Evolutionary conservation across 2,888 invertebrate genomes (phyloP), one percentile per base, ranked within the genome.

Genomic region (Ametastegia equiseti): DNA sequence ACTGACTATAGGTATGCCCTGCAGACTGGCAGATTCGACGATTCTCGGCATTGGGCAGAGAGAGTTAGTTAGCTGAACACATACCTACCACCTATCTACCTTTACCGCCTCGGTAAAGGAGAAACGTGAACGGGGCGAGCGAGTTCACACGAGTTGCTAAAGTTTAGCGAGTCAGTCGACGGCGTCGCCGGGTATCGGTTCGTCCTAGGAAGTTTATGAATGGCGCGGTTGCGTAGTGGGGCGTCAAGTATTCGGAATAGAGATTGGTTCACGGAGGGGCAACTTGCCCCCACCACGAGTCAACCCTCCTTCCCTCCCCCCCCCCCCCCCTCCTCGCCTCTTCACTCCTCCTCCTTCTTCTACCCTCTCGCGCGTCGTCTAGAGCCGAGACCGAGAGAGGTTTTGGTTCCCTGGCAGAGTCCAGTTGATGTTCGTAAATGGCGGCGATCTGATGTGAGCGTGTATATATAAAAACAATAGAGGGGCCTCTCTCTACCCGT

Each of bases 391-490:
- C n/a, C n/a, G n/a, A n/a, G n/a, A n/a, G n/a, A n/a, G n/a, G n/a
- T n/a, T n/a, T n/a, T 47, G 71, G 71, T 73, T 73, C 80, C 83
- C 81, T 83, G 83, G 81, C 69, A 69, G 42, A 39, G n/a, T 67
- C 39, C 81, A 87, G 87, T 87, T 86, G 86, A 87, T 86, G 85
- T 86, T 87, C 83, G 86, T 87, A 87, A 89, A 89, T 89, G 89
- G 87, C 87, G 88, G 87, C 85, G 86, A 85, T 86, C 82, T 86
- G 86, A 87, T 86, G 85, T 86, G 83, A 78, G 60, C 57, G 71
- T 81, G 54, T 54, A 54, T 54, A n/a, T n/a, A n/a, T n/a, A n/a
- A n/a, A n/a, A n/a, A n/a, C n/a, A n/a, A n/a, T n/a, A n/a, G n/a
- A n/a, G n/a, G n/a, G n/a, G n/a, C n/a, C n/a, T n/a, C n/a, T n/a